A percentile compares a stretch with the other conserved stretches of the same genome.
These are phyloP conservation scores for Chironomus tepperi DNA, from an alignment of 1,140 invertebrate genomes.

Conservation along the genomic window DNA sequence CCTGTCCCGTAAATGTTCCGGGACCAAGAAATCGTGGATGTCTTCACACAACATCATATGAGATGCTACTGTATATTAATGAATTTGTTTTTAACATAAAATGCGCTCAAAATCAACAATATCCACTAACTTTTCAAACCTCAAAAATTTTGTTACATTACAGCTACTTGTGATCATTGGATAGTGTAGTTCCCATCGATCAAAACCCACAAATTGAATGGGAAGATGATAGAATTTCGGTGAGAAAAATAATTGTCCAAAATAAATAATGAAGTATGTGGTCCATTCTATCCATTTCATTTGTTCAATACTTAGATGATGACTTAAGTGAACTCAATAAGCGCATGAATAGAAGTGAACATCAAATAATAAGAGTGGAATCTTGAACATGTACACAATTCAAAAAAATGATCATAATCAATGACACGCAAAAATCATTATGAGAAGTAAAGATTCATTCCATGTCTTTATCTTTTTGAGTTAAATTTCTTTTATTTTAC, in stretches of 20 bases:
- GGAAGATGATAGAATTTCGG: not conserved
- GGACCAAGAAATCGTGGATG: too few relatives aligned
- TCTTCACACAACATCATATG: too few relatives aligned
- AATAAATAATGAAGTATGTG: not conserved
- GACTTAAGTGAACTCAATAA: constrained; percentile 3
- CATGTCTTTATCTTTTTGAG: too few relatives aligned
- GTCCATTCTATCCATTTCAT: not conserved
- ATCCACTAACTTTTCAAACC: too few relatives aligned
- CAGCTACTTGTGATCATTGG: too few relatives aligned
- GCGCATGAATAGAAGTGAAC: not conserved
- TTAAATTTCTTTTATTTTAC: too few relatives aligned
- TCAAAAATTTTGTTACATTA: too few relatives aligned
- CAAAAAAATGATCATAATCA: constrained; percentile 18
- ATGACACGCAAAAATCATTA: constrained; percentile 17
- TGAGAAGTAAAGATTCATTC: not conserved
- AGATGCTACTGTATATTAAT: too few relatives aligned
- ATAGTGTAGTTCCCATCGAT: not conserved
- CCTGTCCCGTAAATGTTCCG: too few relatives aligned
- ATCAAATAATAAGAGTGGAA: not conserved
- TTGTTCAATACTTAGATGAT: not conserved
- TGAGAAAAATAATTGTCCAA: not conserved
- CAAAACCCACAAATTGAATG: not conserved
- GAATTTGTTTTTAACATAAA: too few relatives aligned
- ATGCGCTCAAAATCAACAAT: too few relatives aligned
- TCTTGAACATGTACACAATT: not conserved